phyloP scores from a whole-genome alignment of 1,140 invertebrate genomes.

The Euwallacea fornicatus region DNA sequence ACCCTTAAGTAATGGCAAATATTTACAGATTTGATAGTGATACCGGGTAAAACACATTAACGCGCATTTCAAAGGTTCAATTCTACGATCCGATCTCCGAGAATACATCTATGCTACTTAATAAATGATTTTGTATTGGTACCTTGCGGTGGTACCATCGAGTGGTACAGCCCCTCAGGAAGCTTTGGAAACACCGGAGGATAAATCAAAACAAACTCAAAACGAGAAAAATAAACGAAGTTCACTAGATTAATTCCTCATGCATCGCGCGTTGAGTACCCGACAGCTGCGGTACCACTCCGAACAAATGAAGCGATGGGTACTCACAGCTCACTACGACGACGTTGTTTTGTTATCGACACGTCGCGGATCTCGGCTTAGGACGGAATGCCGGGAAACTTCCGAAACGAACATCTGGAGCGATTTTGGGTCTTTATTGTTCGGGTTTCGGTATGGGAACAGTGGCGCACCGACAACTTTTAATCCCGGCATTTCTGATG shows the following conservation, averaged over 20 bases:
- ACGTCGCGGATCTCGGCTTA: slow-evolving; percentile 28
- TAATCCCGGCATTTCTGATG: too few species aligned
- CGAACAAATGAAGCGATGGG: not conserved
- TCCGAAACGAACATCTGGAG: slow-evolving; percentile 33
- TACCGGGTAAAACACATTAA: too few species aligned
- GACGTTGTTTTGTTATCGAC: slow-evolving; percentile 29
- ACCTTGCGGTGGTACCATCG: not conserved
- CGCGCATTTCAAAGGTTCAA: too few species aligned
- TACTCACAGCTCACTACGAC: not conserved
- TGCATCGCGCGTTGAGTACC: too few species aligned
- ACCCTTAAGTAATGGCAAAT: too few species aligned
- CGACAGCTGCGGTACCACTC: not conserved
- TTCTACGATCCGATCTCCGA: too few species aligned
- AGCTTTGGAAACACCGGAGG: not conserved
- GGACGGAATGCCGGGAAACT: slow-evolving; percentile 28
- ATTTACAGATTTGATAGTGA: too few species aligned
- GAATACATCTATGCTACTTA: too few species aligned
- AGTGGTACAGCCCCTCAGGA: not conserved
- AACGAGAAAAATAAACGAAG: not conserved
- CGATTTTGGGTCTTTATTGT: slow-evolving; percentile 31
- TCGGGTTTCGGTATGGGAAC: slow-evolving; percentile 17
- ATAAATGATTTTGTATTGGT: too few species aligned
- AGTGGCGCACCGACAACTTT: slow-evolving; percentile 5
- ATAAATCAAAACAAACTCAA: not conserved
- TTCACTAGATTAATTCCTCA: not conserved